Evolutionary conservation across 1,140 invertebrate genomes (phyloP).

Genomic region (Penaeus vannamei): DNA sequence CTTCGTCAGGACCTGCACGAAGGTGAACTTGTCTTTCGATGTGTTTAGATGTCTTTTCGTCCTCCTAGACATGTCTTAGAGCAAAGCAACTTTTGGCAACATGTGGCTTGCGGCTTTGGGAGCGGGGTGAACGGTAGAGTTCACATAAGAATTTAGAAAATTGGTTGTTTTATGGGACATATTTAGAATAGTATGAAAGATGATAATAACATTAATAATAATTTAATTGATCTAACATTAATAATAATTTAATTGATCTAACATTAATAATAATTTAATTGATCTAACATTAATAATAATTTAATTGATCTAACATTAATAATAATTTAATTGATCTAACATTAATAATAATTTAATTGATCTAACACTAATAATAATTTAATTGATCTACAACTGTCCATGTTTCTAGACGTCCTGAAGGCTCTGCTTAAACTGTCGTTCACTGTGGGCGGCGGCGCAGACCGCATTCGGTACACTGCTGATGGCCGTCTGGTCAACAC

Average conservation of each 20-base stretch:
- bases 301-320: not conserved
- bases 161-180: not conserved
- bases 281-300: not conserved
- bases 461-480: conserved; percentile 58
- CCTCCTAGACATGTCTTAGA: not conserved
- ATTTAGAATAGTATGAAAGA: too few species aligned
- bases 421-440: conserved; percentile 56
- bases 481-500: conserved; percentile 56
- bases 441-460: conserved; percentile 47
- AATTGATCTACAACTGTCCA: not conserved
- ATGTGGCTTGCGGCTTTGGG: not conserved
- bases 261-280: too few species aligned
- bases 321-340: too few species aligned
- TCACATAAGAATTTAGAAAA: not conserved
- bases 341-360: not conserved
- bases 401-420: conserved; percentile 45
- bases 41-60: not conserved
- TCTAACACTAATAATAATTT: not conserved
- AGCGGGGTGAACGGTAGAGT: not conserved
- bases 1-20: conserved; percentile 49
- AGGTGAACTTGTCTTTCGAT: conserved; percentile 14
- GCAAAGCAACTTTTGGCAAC: too few species aligned
- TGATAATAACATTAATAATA: too few species aligned
- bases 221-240: too few species aligned
- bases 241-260: too few species aligned